These are phyloP conservation scores for Megaptera novaeangliae DNA, from an alignment of 2,113 vertebrate species.

Conservation along the genomic window DNA sequence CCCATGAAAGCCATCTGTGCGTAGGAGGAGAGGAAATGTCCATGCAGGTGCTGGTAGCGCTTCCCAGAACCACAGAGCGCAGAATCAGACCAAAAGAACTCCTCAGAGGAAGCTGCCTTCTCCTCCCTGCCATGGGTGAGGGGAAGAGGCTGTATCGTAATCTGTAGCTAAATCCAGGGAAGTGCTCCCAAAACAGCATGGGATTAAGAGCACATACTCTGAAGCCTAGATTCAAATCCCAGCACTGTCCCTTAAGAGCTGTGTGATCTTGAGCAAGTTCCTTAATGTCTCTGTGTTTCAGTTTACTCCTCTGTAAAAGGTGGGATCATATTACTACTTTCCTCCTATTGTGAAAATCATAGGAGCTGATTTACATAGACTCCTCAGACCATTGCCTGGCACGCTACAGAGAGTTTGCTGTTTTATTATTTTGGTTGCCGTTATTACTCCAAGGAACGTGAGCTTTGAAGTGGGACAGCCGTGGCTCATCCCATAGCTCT, in stretches of 20 bases:
- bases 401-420: background rate
- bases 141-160: too few relatives aligned
- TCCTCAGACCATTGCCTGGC: background rate
- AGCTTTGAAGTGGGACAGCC: background rate
- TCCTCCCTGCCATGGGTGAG: rapidly evolving
- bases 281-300: background rate
- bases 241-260: background rate
- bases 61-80: background rate
- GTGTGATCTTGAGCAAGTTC: background rate
- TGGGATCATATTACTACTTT: background rate
- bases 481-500: background rate
- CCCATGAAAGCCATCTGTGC: background rate
- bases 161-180: background rate
- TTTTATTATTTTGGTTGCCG: background rate
- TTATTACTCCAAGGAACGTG: background rate
- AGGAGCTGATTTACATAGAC: background rate
- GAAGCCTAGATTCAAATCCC: background rate
- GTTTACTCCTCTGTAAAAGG: background rate
- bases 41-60: background rate
- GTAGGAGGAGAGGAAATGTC: background rate
- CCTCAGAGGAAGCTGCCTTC: background rate
- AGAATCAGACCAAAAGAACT: background rate
- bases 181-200: background rate
- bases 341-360: background rate
- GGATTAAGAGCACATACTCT: background rate